Base-by-base conservation (phyloP, 2,797 vertebrate genomes). In the Rhodeus uyekii region DNA sequence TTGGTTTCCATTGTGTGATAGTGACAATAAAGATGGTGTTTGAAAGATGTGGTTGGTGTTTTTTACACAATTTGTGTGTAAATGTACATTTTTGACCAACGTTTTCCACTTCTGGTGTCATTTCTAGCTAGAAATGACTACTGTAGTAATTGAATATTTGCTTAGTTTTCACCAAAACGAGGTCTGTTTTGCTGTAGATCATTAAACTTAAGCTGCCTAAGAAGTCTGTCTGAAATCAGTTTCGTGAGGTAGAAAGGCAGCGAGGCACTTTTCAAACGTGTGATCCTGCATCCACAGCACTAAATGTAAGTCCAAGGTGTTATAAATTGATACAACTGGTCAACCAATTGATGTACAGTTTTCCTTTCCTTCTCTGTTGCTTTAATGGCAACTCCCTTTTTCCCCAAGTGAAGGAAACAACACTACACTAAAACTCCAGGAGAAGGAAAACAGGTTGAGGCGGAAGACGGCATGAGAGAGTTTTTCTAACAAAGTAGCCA, bases 341-440 rank as follows among this genome's bases (percentile, higher is more conserved):
- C 13, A 27, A 60, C 50, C 61, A 58, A 58, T n/a, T 29, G 32
- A 46, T 39, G 63, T 60, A 6, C 4, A 38, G 19, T 36, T 46
- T 61, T 73, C 24, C 65, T 60, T 75, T 73, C 19, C 53, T 63
- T 74, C 34, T 75, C 60, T 39, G 13, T 39, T 81, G 29, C 46
- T 38, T 80, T 69, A 24, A 64, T 61, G 58, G 44, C 65, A 81
- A 68, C 72, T 81, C 81, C 73, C 77, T 64, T 19, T 74, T 80
- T 80, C 58, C 79, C 88, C 39, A 68, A 76, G 78, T 63, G 68
- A 84, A 87, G 87, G 84, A 89, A 86, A 85, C 76, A 83, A 81
- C 83, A 69, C 78, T 80, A 84, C 87, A 87, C 83, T 87, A 89
- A 89, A 89, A 88, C 89, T 86, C 82, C 89, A 81, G 87, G 89